phyloP scores from a whole-genome alignment of 2,113 vertebrate genomes.

The Rhinichthys klamathensis region DNA sequence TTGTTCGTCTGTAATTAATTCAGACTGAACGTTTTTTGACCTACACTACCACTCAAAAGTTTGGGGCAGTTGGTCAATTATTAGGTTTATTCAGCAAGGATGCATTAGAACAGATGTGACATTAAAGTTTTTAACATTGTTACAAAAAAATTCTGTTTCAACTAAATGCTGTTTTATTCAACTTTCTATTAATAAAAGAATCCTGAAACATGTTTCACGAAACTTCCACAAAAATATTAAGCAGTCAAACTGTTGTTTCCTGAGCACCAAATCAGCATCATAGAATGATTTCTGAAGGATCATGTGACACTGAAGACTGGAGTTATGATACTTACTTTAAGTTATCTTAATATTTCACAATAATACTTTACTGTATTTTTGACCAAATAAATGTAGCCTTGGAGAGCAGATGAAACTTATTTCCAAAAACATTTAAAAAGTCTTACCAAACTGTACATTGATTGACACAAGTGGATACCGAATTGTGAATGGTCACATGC shows the following conservation, averaged over 20 bases:
- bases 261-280: not conserved
- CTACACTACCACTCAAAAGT: not conserved
- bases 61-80: not conserved
- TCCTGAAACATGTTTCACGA: too few species aligned
- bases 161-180: too few species aligned
- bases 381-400: not conserved
- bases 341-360: too few species aligned
- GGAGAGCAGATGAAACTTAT: not conserved
- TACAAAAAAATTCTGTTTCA: not conserved
- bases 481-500: not conserved
- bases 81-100: not conserved
- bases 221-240: too few species aligned
- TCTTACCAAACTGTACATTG: not conserved
- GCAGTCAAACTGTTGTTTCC: not conserved
- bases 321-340: not conserved
- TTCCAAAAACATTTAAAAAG: not conserved
- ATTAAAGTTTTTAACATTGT: not conserved
- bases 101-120: not conserved
- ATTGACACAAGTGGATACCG: not conserved
- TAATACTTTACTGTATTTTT: too few species aligned
- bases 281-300: not conserved
- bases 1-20: not conserved
- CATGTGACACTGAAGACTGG: not conserved
- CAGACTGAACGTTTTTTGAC: not conserved
- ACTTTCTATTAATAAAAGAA: too few species aligned